Percentiles rank a stretch among this genome's conserved stretches.
These are phyloP conservation scores for Distichodus sexfasciatus DNA, from an alignment of 2,797 vertebrate genomes.

Conservation along the genomic window DNA sequence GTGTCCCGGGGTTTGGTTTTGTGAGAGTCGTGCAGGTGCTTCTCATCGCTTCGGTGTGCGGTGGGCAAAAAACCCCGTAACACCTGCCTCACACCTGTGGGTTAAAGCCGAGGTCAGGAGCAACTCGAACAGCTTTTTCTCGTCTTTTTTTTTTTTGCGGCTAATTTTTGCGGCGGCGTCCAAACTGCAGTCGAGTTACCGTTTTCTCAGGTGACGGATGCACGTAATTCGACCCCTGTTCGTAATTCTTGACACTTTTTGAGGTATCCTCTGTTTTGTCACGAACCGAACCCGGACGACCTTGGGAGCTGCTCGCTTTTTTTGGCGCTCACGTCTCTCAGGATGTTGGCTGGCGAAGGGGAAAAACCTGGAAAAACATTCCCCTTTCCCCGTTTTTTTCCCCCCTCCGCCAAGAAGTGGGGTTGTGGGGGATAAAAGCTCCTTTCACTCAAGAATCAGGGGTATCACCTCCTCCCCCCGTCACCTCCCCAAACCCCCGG, in stretches of 20 bases:
- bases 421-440: conserved; percentile 3
- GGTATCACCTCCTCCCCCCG: too few species aligned
- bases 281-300: background rate
- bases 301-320: background rate
- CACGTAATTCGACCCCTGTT: background rate
- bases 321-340: background rate
- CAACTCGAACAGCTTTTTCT: background rate
- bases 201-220: background rate
- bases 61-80: background rate
- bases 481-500: too few species aligned
- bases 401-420: background rate
- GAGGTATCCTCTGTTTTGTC: background rate
- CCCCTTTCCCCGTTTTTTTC: background rate
- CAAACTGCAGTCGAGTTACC: background rate
- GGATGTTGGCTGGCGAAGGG: background rate
- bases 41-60: background rate
- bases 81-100: conserved; percentile 21
- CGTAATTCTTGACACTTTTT: too few species aligned
- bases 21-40: conserved; percentile 7
- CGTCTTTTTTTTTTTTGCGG: background rate
- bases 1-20: background rate
- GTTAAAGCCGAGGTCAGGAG: background rate
- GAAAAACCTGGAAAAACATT: conserved; percentile 13
- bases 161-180: background rate
- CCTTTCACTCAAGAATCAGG: background rate